Conservation (phyloP, 2,888 invertebrate species). For the Geophilus truncorum region DNA sequence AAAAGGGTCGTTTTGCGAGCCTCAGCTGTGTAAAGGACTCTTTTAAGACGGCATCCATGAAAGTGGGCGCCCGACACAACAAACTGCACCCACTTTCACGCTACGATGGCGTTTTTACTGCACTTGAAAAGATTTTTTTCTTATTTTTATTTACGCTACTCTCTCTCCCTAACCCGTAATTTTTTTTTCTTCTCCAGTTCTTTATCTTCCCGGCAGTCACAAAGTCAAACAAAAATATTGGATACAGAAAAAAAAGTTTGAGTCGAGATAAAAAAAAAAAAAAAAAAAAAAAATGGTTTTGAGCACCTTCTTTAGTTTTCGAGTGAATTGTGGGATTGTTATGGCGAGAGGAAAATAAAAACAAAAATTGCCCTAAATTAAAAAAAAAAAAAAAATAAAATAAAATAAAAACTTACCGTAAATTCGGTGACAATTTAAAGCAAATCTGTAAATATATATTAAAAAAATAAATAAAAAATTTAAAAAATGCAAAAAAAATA, state of each 20-base stretch:
- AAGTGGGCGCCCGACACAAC: constrained; percentile 10
- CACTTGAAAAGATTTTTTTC: neutral
- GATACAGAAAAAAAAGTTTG: no score
- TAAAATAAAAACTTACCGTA: no score
- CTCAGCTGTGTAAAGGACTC: constrained; percentile 10
- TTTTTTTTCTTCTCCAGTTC: neutral
- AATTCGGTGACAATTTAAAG: no score
- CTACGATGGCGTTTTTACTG: neutral
- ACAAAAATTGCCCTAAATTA: no score
- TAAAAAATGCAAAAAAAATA: no score
- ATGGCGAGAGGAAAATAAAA: no score
- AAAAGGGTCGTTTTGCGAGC: constrained; percentile 10
- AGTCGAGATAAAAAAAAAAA: no score
- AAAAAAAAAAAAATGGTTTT: neutral
- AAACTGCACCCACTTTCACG: constrained; percentile 10
- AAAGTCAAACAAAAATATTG: neutral
- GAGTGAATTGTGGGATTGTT: neutral
- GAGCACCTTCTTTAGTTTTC: neutral
- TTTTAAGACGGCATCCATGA: constrained; percentile 4
- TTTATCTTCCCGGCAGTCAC: neutral
- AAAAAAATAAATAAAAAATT: no score
- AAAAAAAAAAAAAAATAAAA: neutral
- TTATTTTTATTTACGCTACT: neutral
- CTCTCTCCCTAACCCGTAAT: no score
- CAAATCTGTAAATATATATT: no score